Evolutionary conservation across 2,888 invertebrate genomes (phyloP), one percentile per base, ranked within the genome.

Genomic region (Gnatocerus cornutus): DNA sequence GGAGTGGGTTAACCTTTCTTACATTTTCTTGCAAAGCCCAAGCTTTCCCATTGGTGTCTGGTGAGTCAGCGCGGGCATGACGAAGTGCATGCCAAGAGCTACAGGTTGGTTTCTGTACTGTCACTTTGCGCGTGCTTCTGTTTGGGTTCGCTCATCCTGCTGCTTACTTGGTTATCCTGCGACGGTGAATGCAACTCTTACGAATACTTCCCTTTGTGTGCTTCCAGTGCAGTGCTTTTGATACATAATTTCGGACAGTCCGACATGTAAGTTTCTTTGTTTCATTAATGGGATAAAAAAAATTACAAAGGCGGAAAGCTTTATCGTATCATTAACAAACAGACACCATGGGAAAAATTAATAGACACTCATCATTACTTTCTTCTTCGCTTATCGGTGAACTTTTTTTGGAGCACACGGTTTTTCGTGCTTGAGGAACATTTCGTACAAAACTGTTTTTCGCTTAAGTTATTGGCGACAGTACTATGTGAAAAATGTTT

Each of bases 31-130:
- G 59, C 41, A 3, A n/a, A 30, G 46, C 33, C 12, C 12, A 39
- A 58, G 59, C 50, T 33, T 67, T 58, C 21, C 30, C 33, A 67
- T 69, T 69, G 64, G 69, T 59, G 14, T 69, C 39, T 58, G 52
- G 71, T 76, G 79, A 78, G 78, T 79, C 77, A 78, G 77, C 76
- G 68, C 66, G 61, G 39, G 71, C 64, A 68, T 68, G 78, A 77
- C 74, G 73, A 74, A 70, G 69, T 75, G 74, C 77, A 78, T 71
- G 76, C 68, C 71, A 65, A 67, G 73, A 79, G 78, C 80, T 76
- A 80, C 80, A 80, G 80, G 80, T 80, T 80, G 80, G 70, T 73
- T 66, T 50, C 62, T 55, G 65, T 64, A 71, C 69, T 69, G 68
- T 76, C 77, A 74, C 71, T 78, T 74, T 71, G 75, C 76, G 77